Evolutionary conservation across 2,888 invertebrate species (phyloP).

Genomic region (Chalcosyrphus nemorum): DNA sequence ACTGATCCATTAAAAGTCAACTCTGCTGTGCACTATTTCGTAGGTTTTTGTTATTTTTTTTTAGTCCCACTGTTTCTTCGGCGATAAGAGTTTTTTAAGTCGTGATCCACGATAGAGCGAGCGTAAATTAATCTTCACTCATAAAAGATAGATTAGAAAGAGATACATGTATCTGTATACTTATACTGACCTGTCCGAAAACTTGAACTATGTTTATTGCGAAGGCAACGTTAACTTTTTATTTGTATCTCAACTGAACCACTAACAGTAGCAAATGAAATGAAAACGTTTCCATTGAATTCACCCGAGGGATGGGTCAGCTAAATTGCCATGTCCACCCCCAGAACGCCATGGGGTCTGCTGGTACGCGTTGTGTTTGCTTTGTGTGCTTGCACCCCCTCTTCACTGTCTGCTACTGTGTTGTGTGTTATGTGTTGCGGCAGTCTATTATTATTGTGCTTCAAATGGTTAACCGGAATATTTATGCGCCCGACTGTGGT

Average conservation of each 20-base stretch:
- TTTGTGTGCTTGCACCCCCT: conserved; percentile 5
- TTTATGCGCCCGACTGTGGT: conserved; percentile 32
- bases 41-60: conserved; percentile 2
- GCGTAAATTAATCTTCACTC: conserved; percentile 21
- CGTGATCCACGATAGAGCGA: conserved; percentile 33
- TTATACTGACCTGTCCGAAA: conserved; percentile 9
- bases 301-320: conserved; percentile 36
- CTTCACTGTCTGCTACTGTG: conserved; percentile 1
- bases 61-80: background rate
- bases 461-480: conserved; percentile 51
- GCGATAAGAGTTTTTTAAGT: conserved; percentile 51
- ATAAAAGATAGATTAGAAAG: conserved; percentile 1
- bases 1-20: conserved; percentile 40
- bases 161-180: too few relatives aligned
- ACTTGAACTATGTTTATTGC: background rate
- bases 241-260: background rate
- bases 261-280: conserved; percentile 9
- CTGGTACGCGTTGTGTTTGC: background rate
- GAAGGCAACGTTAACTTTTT: conserved; percentile 21
- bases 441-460: conserved; percentile 40
- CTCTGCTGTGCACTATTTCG: conserved; percentile 33
- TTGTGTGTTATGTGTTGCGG: conserved; percentile 14
- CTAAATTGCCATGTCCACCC: conserved; percentile 4
- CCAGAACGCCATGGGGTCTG: conserved; percentile 56
- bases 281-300: conserved; percentile 60